These are phyloP conservation scores for Alentia gelatinosa DNA, from an alignment of 2,888 invertebrate genomes.

Conservation along the genomic window DNA sequence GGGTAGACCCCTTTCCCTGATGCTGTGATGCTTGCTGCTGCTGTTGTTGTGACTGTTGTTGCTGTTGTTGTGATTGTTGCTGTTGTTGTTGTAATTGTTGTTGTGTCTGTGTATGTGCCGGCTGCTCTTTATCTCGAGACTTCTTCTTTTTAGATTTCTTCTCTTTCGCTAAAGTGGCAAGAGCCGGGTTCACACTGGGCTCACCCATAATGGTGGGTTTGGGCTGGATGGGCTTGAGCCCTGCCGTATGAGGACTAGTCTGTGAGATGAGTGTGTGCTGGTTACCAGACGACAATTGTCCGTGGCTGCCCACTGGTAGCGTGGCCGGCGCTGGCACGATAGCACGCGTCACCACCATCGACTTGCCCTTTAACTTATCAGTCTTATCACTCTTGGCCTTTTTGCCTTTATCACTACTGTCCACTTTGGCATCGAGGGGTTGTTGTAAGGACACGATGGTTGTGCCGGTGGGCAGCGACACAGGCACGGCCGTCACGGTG, in stretches of 20 bases:
- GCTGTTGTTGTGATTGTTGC: conserved; percentile 34
- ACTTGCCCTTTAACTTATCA: conserved; percentile 62
- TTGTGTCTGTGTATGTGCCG: not conserved
- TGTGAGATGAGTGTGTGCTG: conserved; percentile 69
- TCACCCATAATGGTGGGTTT: conserved; percentile 80
- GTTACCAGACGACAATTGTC: conserved; percentile 66
- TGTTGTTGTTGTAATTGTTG: conserved; percentile 20
- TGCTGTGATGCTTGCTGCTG: conserved; percentile 42
- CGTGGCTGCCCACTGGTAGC: conserved; percentile 70
- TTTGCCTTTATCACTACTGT: conserved; percentile 65
- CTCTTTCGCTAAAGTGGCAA: conserved; percentile 76
- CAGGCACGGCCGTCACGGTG: conserved; percentile 54
- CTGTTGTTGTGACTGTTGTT: conserved; percentile 12
- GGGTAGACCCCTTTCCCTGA: conserved; percentile 50
- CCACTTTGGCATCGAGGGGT: conserved; percentile 36
- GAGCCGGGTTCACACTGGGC: conserved; percentile 73
- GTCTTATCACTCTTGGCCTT: conserved; percentile 69
- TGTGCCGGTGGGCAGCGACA: conserved; percentile 60
- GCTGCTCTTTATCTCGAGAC: conserved; percentile 66
- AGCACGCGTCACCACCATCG: conserved; percentile 69
- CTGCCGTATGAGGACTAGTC: conserved; percentile 57
- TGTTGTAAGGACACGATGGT: conserved; percentile 51
- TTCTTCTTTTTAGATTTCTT: conserved; percentile 78
- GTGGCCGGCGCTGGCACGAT: conserved; percentile 78
- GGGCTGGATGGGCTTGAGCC: conserved; percentile 80